Conservation (phyloP, 2,888 invertebrate genomes). For the Autographa pulchrina region DNA sequence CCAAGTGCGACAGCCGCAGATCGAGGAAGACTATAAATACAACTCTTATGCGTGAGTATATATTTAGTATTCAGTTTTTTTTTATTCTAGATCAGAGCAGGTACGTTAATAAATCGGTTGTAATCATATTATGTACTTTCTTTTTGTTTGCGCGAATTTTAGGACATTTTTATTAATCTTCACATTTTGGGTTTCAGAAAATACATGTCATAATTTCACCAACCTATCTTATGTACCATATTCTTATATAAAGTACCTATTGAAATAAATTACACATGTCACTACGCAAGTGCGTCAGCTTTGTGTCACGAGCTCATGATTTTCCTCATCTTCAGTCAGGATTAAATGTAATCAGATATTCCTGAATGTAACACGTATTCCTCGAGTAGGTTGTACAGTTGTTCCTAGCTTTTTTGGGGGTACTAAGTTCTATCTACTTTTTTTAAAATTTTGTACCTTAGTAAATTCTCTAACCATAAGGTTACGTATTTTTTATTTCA, state of each 20-base stretch:
- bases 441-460: neutral
- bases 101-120: neutral
- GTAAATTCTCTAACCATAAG: conserved; percentile 19
- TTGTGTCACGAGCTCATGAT: neutral
- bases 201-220: too few relatives aligned
- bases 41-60: conserved; percentile 90
- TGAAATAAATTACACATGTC: neutral
- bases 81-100: neutral
- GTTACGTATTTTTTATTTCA: conserved; percentile 41
- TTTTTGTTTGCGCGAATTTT: too few relatives aligned
- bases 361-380: too few relatives aligned
- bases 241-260: neutral
- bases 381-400: too few relatives aligned
- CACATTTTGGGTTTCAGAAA: too few relatives aligned
- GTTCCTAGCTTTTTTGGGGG: too few relatives aligned
- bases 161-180: too few relatives aligned
- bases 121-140: too few relatives aligned
- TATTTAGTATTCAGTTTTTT: neutral
- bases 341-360: neutral
- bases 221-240: neutral
- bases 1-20: conserved; percentile 78
- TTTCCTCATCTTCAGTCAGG: neutral
- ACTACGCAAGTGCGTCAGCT: neutral
- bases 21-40: conserved; percentile 92
- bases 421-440: too few relatives aligned